Conservation (phyloP, 1,140 invertebrate species). For the Oedothorax gibbosus region DNA sequence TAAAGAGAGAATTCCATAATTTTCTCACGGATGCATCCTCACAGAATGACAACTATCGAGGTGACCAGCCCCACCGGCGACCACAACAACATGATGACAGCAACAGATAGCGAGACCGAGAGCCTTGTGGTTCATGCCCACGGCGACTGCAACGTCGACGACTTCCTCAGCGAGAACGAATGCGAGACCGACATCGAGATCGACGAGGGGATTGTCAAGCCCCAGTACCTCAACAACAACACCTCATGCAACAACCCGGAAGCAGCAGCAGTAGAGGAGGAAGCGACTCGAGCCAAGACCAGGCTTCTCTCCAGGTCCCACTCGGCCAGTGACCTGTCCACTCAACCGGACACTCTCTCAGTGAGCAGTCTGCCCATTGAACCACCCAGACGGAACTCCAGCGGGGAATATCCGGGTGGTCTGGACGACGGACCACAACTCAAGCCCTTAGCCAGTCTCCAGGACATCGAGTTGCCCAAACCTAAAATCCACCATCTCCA, state of each 20-base stretch:
- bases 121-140: slow-evolving; percentile 35
- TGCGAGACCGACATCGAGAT: slow-evolving; percentile 44
- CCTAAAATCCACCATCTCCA: slow-evolving; percentile 13
- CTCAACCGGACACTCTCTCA: slow-evolving; percentile 1
- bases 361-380: slow-evolving; percentile 6
- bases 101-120: slow-evolving; percentile 34
- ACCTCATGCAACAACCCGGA: neutral
- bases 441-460: slow-evolving; percentile 4
- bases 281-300: slow-evolving; percentile 22
- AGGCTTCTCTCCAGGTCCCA: slow-evolving; percentile 45
- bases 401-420: slow-evolving; percentile 30
- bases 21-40: no score
- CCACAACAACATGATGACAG: slow-evolving; percentile 1
- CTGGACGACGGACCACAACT: neutral
- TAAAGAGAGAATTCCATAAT: no score
- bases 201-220: slow-evolving; percentile 19
- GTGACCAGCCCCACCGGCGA: neutral
- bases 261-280: neutral
- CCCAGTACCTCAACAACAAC: slow-evolving; percentile 10
- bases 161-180: slow-evolving; percentile 41
- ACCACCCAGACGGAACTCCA: slow-evolving; percentile 45
- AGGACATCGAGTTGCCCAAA: slow-evolving; percentile 33
- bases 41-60: neutral
- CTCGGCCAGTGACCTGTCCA: slow-evolving; percentile 28
- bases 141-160: slow-evolving; percentile 25